phyloP scores from a whole-genome alignment of 2,888 invertebrate genomes.

The Pyrrhia umbra region DNA sequence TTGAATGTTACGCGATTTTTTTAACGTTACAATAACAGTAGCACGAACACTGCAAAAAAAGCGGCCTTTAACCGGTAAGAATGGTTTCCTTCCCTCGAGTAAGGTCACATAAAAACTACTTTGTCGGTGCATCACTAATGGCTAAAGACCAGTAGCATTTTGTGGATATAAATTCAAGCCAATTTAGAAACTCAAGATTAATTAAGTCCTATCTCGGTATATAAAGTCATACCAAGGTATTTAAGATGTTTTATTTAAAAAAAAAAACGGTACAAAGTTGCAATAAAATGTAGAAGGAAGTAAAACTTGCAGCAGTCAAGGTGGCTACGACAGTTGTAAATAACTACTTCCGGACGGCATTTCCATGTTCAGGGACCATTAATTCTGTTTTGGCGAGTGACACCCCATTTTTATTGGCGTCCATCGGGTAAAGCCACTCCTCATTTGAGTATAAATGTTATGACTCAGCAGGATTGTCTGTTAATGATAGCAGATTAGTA shows the following conservation, averaged over 20 bases:
- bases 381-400: constrained; percentile 74
- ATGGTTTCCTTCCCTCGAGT: constrained; percentile 76
- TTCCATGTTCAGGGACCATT: constrained; percentile 76
- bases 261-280: constrained; percentile 28
- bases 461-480: constrained; percentile 48
- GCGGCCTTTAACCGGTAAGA: constrained; percentile 65
- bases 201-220: not conserved
- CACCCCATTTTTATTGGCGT: constrained; percentile 67
- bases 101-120: constrained; percentile 36
- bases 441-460: constrained; percentile 54
- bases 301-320: constrained; percentile 61
- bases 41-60: constrained; percentile 57
- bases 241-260: constrained; percentile 21
- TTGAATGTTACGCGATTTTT: constrained; percentile 34
- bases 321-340: constrained; percentile 69
- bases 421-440: constrained; percentile 71
- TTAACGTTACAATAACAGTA: constrained; percentile 21
- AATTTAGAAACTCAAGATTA: constrained; percentile 32
- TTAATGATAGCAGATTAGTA: constrained; percentile 13
- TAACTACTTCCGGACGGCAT: constrained; percentile 72
- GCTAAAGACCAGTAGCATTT: constrained; percentile 30
- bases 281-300: constrained; percentile 49
- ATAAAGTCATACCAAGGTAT: not conserved
- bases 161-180: constrained; percentile 22
- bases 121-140: constrained; percentile 38